Evolutionary conservation across 2,888 invertebrate species (phyloP), one percentile per base, ranked within the genome.

Genomic region (Eudiplozoon nipponicum): DNA sequence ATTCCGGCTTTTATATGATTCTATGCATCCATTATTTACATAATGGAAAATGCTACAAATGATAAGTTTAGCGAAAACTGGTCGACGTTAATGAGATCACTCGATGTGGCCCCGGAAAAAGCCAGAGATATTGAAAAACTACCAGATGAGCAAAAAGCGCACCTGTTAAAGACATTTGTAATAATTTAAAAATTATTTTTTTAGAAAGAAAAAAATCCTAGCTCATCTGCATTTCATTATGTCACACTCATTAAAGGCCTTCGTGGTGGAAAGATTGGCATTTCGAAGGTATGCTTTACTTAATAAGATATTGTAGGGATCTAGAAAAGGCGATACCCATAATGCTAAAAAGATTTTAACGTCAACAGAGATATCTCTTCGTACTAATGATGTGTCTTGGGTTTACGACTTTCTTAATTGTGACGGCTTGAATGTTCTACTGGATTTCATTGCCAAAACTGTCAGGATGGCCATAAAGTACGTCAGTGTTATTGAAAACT

Each of bases 331-430:
- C 7, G 31, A 39, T 13, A 18, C 21, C 11, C 38, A 40, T 18
- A 40, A 34, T 38, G 17, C 36, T 13, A 40, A 40, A 23, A 17
- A 40, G 15, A 26, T 40, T 23, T 33, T 40, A 7, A 38, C 40
- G 13, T 35, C 40, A 2, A 40, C 40, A 4, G 40, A 40, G 23
- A 40, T 40, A 21, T 40, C 40, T 40, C 15, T 40, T 5, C 38
- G 40, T 17, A 40, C 40, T 3, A 40, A 40, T 35, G 22, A 40
- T 37, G 40, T 40, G 13, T 36, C 37, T 35, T 40, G 40, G 40
- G 40, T 40, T n/a, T 40, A 40, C 26, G 40, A 40, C 23, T 40
- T 40, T 19, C 7, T 40, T 15, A 31, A 38, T n/a, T 22, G 20
- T n/a, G 21, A 28, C 11, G 40, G 40, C 17, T 15, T 40, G 5